phyloP scores from a whole-genome alignment of 2,888 invertebrate genomes.

The Ganaspis brasiliensis region DNA sequence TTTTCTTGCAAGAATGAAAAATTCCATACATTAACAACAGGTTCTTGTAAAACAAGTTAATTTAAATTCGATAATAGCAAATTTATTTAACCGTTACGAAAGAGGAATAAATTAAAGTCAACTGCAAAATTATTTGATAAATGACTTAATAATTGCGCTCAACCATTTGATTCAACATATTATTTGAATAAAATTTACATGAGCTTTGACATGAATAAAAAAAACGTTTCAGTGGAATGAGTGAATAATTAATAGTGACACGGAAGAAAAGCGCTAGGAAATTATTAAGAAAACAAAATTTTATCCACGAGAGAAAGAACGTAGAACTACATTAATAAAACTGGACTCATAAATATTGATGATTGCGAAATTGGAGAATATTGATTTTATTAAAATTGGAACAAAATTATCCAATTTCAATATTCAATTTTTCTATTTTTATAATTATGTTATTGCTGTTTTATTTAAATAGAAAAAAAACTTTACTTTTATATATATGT shows the following conservation, averaged over 20 bases:
- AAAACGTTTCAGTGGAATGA: constrained; percentile 14
- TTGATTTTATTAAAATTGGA: neutral
- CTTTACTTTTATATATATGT: no score
- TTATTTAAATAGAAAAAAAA: no score
- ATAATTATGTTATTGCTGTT: no score
- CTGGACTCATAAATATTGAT: constrained; percentile 1
- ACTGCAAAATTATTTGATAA: constrained; percentile 35
- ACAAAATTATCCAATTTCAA: neutral
- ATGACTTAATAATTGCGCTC: constrained; percentile 28
- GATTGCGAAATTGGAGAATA: neutral
- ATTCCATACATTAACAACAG: neutral
- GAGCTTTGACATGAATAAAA: constrained; percentile 1
- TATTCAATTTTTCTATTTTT: neutral
- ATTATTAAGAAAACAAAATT: constrained; percentile 23
- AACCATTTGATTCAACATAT: neutral
- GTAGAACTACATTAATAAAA: neutral
- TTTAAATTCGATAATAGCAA: constrained; percentile 27
- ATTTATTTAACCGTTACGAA: constrained; percentile 28
- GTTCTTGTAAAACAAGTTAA: neutral
- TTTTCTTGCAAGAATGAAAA: neutral
- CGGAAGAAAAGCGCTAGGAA: constrained; percentile 27
- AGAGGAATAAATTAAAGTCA: constrained; percentile 20
- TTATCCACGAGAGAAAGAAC: neutral
- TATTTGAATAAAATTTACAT: constrained; percentile 38
- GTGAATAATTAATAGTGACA: constrained; percentile 22